These are phyloP conservation scores for Arion vulgaris DNA, from an alignment of 1,140 invertebrate species.

Conservation along the genomic window DNA sequence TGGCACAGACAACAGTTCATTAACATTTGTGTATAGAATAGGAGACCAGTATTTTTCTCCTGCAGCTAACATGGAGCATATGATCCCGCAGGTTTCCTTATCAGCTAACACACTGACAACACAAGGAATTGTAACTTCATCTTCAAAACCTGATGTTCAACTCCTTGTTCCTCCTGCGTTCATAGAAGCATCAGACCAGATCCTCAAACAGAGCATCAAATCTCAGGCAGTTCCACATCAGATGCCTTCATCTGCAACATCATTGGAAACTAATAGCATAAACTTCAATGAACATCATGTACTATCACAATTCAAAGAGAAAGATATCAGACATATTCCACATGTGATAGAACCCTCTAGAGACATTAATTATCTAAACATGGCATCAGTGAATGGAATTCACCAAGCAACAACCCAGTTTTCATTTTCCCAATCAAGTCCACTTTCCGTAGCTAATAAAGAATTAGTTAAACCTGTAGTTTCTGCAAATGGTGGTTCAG, in stretches of 20 bases:
- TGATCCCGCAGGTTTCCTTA: not conserved
- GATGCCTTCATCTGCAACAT: not conserved
- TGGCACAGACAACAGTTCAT: not conserved
- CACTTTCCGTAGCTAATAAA: not conserved
- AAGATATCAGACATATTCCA: not conserved
- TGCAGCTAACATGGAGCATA: not conserved
- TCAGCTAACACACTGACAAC: not conserved
- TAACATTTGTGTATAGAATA: slow-evolving; percentile 19
- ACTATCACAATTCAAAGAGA: not conserved
- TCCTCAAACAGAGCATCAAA: not conserved
- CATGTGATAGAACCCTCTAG: not conserved
- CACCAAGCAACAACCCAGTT: slow-evolving; percentile 6
- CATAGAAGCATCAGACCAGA: slow-evolving; percentile 32
- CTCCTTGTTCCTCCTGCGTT: slow-evolving; percentile 26
- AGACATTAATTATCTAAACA: not conserved
- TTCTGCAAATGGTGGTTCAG: not conserved
- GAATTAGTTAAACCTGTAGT: not conserved
- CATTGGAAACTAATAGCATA: not conserved
- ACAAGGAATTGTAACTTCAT: not conserved
- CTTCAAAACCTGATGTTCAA: slow-evolving; percentile 24
- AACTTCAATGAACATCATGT: not conserved
- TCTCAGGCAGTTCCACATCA: not conserved
- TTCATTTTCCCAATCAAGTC: slow-evolving; percentile 25
- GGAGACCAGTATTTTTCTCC: slow-evolving; percentile 32
- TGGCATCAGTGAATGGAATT: slow-evolving; percentile 25